Base-by-base conservation (phyloP, 2,113 vertebrate genomes). In the Melanotaenia duboulayi region DNA sequence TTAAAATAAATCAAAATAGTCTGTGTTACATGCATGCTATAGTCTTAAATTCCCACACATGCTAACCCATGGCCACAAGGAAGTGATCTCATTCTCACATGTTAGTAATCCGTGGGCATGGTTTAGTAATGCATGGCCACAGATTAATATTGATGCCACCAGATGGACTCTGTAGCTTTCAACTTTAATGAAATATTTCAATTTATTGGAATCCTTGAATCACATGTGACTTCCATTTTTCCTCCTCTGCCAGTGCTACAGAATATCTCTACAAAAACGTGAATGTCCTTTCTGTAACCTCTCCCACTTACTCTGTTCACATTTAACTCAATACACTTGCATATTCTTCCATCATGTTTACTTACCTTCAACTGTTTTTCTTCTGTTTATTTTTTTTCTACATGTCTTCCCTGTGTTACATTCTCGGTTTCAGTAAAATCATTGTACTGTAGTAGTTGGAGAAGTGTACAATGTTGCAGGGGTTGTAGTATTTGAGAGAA, bases 401-500 rank as follows among this genome's bases (percentile, higher is more conserved):
- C 22, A 3, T 54, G 8, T 23, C 58, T 22, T 39, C 14, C 35
- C 12, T 40, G 17, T 58, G 4, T 65, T 14, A 59, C 56, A 12
- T 7, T 63, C 46, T 52, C 44, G 23, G 11, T n/a, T 1, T 32
- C 37, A 14, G 8, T 19, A 19, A 13, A 0, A 25, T 61, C 52
- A 58, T 56, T 51, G 11, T 12, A 20, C 4, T 10, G 17, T 55
- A 22, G 4, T 17, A 1, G 57, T 16, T 49, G 49, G 4, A 24
- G 10, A 70, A 11, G 37, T 10, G 7, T 86, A 66, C 62, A 39
- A n/a, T 12, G 48, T 51, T 71, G 61, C 70, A 57, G 32, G n/a
- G 40, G 49, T 51, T 4, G 4, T n/a, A 37, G 65, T 71, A 80
- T 72, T 78, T 76, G 7, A 60, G 25, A 66, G 20, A 20, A 20